Evolutionary conservation across 2,888 invertebrate species (phyloP), one percentile per base, ranked within the genome.

Genomic region (Phlogophora meticulosa): DNA sequence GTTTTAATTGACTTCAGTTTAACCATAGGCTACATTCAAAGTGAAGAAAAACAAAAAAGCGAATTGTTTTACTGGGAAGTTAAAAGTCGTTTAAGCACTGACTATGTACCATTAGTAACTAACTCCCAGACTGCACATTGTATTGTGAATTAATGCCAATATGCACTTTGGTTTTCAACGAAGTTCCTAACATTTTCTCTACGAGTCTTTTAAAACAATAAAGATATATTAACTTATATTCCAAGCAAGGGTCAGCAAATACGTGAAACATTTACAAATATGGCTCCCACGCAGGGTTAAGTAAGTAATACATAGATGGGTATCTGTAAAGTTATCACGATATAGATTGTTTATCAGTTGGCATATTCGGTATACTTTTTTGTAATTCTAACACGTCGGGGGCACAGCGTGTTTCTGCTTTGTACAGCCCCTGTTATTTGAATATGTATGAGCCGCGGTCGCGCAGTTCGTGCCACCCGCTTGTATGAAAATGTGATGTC

Each of bases 401-500:
- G 86, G 85, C 90, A 86, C 87, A 87, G 90, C 89, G 88, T 91
- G 92, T 91, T 91, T 89, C 92, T 93, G 92, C 92, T 94, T 93
- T 94, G 93, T 93, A 91, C 90, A 87, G 86, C 86, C 87, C 88
- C 87, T 79, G 90, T 86, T 90, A 89, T 93, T 93, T 94, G 94
- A 94, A 94, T 94, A 94, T 94, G 94, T 92, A 94, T 94, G 94
- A 94, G 92, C 81, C 87, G 84, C 88, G 88, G 86, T 88, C 88
- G 84, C 88, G 85, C 85, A 87, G 90, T 89, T 88, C 91, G 91
- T 91, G 91, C 90, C 88, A 87, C 88, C 87, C 88, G 91, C 90
- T 85, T 92, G 88, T 93, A 94, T 93, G 93, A 94, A 94, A 94
- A 93, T 94, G 93, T 93, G 93, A 94, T 93, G 93, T 90, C 87